These are phyloP conservation scores for Drosophila rellima DNA, from an alignment of 2,888 invertebrate species.

Conservation along the genomic window DNA sequence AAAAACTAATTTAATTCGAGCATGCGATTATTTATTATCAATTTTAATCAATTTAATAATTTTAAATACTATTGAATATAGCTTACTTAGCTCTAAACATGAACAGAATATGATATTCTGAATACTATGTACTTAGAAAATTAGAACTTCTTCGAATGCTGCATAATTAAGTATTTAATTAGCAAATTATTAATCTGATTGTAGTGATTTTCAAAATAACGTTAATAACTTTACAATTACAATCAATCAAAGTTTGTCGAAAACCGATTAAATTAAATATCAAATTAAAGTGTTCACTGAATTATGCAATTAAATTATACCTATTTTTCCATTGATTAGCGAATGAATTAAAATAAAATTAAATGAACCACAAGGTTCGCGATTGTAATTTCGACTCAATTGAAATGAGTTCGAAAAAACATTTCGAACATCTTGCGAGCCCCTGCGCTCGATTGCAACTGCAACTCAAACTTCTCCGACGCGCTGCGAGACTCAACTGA, in stretches of 20 bases:
- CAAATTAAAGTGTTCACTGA: neutral
- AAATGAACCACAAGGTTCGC: neutral
- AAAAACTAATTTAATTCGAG: too few species aligned
- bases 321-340: neutral
- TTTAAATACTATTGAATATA: neutral
- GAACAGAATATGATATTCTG: neutral
- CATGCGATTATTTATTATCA: too few species aligned
- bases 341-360: neutral
- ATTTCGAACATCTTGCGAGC: slow-evolving; percentile 60
- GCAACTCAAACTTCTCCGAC: slow-evolving; percentile 70
- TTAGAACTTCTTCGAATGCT: neutral
- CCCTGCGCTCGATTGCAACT: slow-evolving; percentile 69
- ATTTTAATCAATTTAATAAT: too few species aligned
- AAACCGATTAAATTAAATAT: neutral
- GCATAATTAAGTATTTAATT: neutral
- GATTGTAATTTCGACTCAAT: slow-evolving; percentile 24
- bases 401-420: slow-evolving; percentile 58
- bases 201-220: neutral
- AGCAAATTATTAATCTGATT: neutral
- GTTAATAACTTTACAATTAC: neutral
- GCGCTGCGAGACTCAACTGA: slow-evolving; percentile 15
- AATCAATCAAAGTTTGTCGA: neutral
- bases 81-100: neutral
- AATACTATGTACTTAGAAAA: neutral
- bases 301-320: neutral